phyloP scores from a whole-genome alignment of 2,888 invertebrate genomes.

The Pollenia labialis region DNA sequence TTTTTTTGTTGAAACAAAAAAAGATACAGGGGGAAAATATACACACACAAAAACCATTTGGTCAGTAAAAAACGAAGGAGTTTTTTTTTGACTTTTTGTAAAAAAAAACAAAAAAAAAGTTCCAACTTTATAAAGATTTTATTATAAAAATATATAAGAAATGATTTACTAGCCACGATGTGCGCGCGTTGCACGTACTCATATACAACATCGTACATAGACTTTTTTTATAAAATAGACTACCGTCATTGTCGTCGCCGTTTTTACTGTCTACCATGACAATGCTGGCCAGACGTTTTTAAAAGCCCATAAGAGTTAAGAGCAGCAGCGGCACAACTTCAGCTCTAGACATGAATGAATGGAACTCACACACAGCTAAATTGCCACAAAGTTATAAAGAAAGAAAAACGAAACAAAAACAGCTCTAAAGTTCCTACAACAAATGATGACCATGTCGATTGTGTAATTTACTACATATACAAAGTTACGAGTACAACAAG shows the following conservation, averaged over 20 bases:
- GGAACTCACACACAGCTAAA: slow-evolving; percentile 17
- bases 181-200: slow-evolving; percentile 64
- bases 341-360: slow-evolving; percentile 50
- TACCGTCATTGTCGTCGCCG: slow-evolving; percentile 50
- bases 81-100: slow-evolving; percentile 14
- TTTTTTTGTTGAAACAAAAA: neutral
- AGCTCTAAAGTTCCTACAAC: slow-evolving; percentile 47
- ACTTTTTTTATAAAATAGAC: slow-evolving; percentile 37
- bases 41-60: slow-evolving; percentile 40
- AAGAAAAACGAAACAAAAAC: slow-evolving; percentile 2
- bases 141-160: slow-evolving; percentile 64
- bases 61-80: slow-evolving; percentile 26
- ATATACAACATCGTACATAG: slow-evolving; percentile 10
- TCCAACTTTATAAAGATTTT: slow-evolving; percentile 60
- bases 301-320: slow-evolving; percentile 60
- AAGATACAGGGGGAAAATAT: neutral
- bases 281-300: slow-evolving; percentile 52
- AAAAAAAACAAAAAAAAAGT: slow-evolving; percentile 30
- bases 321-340: slow-evolving; percentile 5
- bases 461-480: slow-evolving; percentile 50
- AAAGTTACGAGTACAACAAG: slow-evolving; percentile 7
- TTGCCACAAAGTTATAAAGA: slow-evolving; percentile 11
- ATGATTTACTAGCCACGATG: slow-evolving; percentile 76
- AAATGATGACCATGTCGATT: slow-evolving; percentile 72
- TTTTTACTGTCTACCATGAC: slow-evolving; percentile 58